Evolutionary conservation across 2,797 vertebrate species (phyloP).

Genomic region (Gadopsis bispinosus): DNA sequence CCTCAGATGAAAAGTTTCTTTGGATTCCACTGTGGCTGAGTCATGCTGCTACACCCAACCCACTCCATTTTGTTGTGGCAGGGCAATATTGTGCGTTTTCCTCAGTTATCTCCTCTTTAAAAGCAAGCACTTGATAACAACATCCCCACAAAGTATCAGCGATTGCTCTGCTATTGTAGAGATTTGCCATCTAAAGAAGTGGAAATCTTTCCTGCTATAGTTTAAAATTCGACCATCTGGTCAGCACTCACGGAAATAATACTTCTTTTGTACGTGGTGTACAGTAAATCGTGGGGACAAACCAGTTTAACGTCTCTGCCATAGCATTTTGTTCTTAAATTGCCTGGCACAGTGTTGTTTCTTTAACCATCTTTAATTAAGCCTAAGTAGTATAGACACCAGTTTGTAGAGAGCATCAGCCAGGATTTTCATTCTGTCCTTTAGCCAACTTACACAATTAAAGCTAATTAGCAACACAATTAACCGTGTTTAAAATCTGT

Average conservation of each 20-base stretch:
- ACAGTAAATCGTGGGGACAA: not conserved
- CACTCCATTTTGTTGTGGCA: constrained; percentile 32
- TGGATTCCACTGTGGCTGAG: constrained; percentile 19
- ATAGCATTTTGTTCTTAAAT: not conserved
- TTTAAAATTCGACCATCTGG: not conserved
- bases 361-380: not conserved
- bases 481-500: constrained; percentile 2
- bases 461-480: constrained; percentile 13
- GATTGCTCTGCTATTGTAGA: constrained; percentile 11
- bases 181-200: constrained; percentile 5
- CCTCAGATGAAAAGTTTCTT: constrained; percentile 30
- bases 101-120: constrained; percentile 19
- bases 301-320: not conserved
- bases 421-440: not conserved
- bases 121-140: constrained; percentile 23
- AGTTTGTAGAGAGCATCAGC: not conserved
- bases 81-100: not conserved
- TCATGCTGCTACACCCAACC: constrained; percentile 34
- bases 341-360: not conserved
- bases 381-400: not conserved
- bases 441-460: constrained; percentile 3
- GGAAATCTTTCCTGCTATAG: constrained; percentile 1
- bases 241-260: not conserved
- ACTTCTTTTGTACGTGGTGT: not conserved
- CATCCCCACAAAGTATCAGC: constrained; percentile 4